Conservation (phyloP, 2,113 vertebrate genomes). For the Poeciliopsis turrubarensis region DNA sequence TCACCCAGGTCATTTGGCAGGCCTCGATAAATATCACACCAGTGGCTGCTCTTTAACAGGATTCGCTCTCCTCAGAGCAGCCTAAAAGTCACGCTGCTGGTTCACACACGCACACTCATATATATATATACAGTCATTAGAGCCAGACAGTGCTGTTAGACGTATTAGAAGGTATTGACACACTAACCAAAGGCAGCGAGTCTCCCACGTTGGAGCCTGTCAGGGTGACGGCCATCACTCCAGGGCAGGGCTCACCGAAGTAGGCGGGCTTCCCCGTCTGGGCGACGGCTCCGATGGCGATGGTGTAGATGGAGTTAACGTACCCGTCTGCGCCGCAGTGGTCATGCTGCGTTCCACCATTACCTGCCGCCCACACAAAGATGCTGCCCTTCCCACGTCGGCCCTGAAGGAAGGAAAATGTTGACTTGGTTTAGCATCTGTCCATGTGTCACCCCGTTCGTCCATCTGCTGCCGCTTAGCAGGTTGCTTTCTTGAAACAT, state of each 20-base stretch:
- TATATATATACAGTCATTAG: conserved; percentile 44
- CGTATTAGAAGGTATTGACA: conserved; percentile 41
- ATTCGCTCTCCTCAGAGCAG: conserved; percentile 56
- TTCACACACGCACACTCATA: conserved; percentile 20
- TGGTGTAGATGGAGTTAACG: conserved; percentile 69
- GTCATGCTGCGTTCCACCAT: conserved; percentile 62
- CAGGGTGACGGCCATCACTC: conserved; percentile 73
- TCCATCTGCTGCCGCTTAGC: neutral
- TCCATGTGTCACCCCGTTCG: neutral
- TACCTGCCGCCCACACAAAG: conserved; percentile 76
- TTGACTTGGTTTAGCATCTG: neutral
- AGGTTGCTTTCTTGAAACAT: neutral
- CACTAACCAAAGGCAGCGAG: conserved; percentile 69
- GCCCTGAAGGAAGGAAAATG: conserved; percentile 51
- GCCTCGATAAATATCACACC: conserved; percentile 77
- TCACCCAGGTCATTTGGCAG: conserved; percentile 72
- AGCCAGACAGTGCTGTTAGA: conserved; percentile 58
- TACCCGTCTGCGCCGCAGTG: conserved; percentile 76
- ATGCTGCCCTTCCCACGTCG: conserved; percentile 69
- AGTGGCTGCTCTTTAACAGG: conserved; percentile 71
- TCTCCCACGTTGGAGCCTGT: conserved; percentile 53
- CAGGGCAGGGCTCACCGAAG: conserved; percentile 72
- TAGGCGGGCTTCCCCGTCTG: conserved; percentile 63
- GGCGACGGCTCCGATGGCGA: conserved; percentile 67
- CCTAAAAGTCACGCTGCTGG: conserved; percentile 53